Base-by-base conservation (phyloP, 2,888 invertebrate genomes). In the Trichacis sp. region DNA sequence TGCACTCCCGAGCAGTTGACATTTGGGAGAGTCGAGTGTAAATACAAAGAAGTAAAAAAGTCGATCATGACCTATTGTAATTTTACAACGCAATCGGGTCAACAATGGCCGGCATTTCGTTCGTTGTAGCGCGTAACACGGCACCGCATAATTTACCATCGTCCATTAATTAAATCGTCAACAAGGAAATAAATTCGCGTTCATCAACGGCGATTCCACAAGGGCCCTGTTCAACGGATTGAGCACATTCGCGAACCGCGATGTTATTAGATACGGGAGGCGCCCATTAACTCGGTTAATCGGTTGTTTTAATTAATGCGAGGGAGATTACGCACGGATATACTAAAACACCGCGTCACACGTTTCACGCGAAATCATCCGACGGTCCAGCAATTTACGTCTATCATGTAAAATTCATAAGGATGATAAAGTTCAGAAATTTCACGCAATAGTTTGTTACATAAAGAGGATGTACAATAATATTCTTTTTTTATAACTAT, bases 81-180 rank as follows among this genome's bases (percentile, higher is more conserved):
- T n/a, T n/a, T n/a, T n/a, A n/a, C n/a, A n/a, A n/a, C n/a, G n/a
- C n/a, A n/a, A n/a, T n/a, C n/a, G n/a, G n/a, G n/a, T n/a, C 55
- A 45, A 63, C 63, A 67, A 63, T 63, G 59, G 56, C 56, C 56
- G 36, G 53, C 59, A 54, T 67, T 66, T 67, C 63, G 63, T 63
- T 63, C 64, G 55, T 64, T 68, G 66, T 66, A 67, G 60, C 62
- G 69, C 64, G 69, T 71, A 72, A 71, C 70, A 74, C 68, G 64
- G 69, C 66, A 58, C 65, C 68, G 63, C 75, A 68, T 73, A 74
- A 76, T 72, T 74, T 74, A 73, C 66, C 70, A 69, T 50, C 51
- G 70, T 54, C 71, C 72, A 73, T 77, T 77, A 76, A 77, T 77
- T 76, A 75, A 75, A 71, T 73, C 63, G 64, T 72, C 72, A 70